Evolutionary conservation across 2,113 vertebrate genomes (phyloP).

Genomic region (Mus musculus): GRCm39 chr13:36869501-36870000

Average conservation of each 20-base stretch:
- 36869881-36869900: not conserved
- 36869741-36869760: not conserved
- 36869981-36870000: conserved; percentile 66
- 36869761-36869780: not conserved
- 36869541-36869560: not conserved
- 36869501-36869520: not conserved
- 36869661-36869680: not conserved
- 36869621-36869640: not conserved
- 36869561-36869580: not conserved
- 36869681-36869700: conserved; percentile 12
- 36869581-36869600: not conserved
- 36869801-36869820: not conserved
- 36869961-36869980: conserved; percentile 52
- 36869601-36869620: not conserved
- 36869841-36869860: not conserved
- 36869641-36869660: not conserved
- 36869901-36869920: not conserved
- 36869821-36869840: not conserved
- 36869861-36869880: not conserved
- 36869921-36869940: not conserved
- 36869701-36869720: not conserved
- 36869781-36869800: not conserved
- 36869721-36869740: not conserved
- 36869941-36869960: not conserved
- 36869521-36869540: not conserved